phyloP scores from a whole-genome alignment of 2,888 invertebrate genomes.

The Volucella zonaria region DNA sequence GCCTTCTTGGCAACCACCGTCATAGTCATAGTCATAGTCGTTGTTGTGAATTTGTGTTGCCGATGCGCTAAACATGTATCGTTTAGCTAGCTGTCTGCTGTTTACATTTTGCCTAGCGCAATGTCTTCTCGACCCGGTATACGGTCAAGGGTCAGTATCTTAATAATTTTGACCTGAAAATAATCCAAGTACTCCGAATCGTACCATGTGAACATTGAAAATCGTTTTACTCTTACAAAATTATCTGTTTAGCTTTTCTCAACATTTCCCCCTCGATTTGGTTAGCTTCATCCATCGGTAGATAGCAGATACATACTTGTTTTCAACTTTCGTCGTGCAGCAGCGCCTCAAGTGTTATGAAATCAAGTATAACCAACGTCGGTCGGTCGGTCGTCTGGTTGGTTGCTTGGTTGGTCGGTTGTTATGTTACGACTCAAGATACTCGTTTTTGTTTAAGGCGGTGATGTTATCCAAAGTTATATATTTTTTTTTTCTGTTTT shows the following conservation, averaged over 20 bases:
- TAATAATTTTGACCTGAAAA: constrained; percentile 53
- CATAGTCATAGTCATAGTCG: constrained; percentile 9
- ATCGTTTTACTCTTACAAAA: constrained; percentile 10
- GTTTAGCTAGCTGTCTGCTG: constrained; percentile 57
- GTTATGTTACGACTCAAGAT: constrained; percentile 44
- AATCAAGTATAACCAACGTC: constrained; percentile 55
- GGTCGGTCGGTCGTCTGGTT: background rate
- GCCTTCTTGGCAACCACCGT: constrained; percentile 40
- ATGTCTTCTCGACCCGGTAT: constrained; percentile 45
- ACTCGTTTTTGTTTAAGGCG: constrained; percentile 29
- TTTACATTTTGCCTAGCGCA: constrained; percentile 62
- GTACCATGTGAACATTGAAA: constrained; percentile 39
- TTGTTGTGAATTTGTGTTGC: constrained; percentile 10
- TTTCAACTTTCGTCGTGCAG: constrained; percentile 44
- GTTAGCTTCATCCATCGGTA: background rate
- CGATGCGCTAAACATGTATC: constrained; percentile 65
- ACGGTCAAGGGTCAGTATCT: constrained; percentile 71
- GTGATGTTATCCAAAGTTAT: constrained; percentile 55
- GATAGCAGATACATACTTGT: constrained; percentile 20
- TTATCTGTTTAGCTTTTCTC: constrained; percentile 4
- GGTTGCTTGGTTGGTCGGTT: background rate
- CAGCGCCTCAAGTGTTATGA: constrained; percentile 65
- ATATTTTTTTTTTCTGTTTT: constrained; percentile 29
- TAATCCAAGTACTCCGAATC: constrained; percentile 12
- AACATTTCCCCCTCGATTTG: background rate